A percentile compares a stretch with the other conserved stretches of the same genome.
Conservation (phyloP, 2,797 vertebrate genomes). For the Spheniscus humboldti region DNA sequence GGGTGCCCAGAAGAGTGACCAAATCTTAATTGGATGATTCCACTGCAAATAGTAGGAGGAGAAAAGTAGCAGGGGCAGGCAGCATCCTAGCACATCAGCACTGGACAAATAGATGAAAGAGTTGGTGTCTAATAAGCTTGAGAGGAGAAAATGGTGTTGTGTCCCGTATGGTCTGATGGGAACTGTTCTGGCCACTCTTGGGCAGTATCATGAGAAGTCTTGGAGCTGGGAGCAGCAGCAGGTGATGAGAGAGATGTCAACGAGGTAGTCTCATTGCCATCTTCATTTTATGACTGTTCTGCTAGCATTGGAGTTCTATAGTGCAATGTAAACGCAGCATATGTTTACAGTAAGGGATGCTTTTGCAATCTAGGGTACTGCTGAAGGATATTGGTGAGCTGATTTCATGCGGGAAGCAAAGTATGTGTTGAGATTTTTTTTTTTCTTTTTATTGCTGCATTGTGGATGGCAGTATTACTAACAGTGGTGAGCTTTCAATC, state of each 20-base stretch:
- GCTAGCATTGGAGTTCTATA: not conserved
- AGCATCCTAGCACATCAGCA: not conserved
- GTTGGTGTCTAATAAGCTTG: not conserved
- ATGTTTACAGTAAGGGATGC: not conserved
- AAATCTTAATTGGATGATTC: not conserved
- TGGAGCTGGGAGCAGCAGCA: not conserved
- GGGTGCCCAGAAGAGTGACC: not conserved
- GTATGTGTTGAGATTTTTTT: not conserved
- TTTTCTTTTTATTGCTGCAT: not conserved
- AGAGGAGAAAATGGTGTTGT: not conserved
- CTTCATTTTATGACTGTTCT: not conserved
- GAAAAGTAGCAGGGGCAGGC: not conserved
- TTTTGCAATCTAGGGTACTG: not conserved
- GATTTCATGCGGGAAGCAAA: not conserved
- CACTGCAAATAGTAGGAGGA: not conserved
- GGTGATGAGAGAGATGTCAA: not conserved
- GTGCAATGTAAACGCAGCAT: not conserved
- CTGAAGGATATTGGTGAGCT: not conserved
- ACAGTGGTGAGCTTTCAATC: not conserved
- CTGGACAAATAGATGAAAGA: not conserved
- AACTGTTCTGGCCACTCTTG: not conserved
- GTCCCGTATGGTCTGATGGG: accelerated
- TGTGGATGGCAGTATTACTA: not conserved
- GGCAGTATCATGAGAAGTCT: not conserved
- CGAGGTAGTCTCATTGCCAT: not conserved